Evolutionary conservation across 2,113 vertebrate species (phyloP).

Genomic region (Mustela lutreola): DNA sequence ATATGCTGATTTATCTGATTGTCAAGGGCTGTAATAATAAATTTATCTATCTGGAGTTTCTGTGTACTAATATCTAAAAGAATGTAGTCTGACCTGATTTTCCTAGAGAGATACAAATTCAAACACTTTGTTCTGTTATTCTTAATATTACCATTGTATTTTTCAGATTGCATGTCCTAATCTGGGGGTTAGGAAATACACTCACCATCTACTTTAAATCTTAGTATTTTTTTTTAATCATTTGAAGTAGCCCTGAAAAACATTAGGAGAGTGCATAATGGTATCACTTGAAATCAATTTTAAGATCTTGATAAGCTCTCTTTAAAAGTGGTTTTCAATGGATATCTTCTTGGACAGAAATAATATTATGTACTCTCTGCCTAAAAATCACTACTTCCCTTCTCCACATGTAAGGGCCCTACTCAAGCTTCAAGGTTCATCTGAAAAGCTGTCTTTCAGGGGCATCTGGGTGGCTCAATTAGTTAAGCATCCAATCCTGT

Average conservation of each 20-base stretch:
- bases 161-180: constrained; percentile 34
- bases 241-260: constrained; percentile 73
- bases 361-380: not conserved
- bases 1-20: constrained; percentile 10
- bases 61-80: not conserved
- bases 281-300: constrained; percentile 66
- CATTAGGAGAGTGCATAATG: constrained; percentile 42
- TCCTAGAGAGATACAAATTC: constrained; percentile 34
- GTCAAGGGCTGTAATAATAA: not conserved
- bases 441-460: not conserved
- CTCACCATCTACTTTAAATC: constrained; percentile 54
- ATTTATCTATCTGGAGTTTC: constrained; percentile 11
- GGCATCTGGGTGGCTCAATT: not conserved
- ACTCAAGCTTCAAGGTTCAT: not conserved
- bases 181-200: constrained; percentile 17
- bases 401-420: not conserved
- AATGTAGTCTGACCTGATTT: not conserved
- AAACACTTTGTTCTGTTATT: constrained; percentile 34
- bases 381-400: not conserved
- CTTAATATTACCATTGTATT: constrained; percentile 2
- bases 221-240: constrained; percentile 5
- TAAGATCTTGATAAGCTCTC: not conserved
- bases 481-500: not conserved
- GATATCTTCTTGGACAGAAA: constrained; percentile 1
- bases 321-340: constrained; percentile 43